These are phyloP conservation scores for Pristionchus arcanus DNA, from an alignment of 2,888 invertebrate genomes.

Conservation along the genomic window DNA sequence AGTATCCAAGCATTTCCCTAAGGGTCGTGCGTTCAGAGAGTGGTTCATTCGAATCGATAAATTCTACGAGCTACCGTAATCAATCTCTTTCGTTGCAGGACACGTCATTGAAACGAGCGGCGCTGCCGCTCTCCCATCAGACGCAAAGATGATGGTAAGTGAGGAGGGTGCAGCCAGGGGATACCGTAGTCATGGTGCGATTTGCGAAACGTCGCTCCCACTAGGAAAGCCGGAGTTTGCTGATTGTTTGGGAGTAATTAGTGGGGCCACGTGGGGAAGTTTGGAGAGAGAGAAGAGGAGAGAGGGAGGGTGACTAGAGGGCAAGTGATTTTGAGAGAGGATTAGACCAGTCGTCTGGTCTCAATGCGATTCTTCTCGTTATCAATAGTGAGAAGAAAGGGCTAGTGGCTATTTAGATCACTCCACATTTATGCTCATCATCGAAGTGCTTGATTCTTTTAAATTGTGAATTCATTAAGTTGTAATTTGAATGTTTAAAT, in stretches of 20 bases:
- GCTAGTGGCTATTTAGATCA: neutral
- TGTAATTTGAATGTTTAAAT: too few relatives aligned
- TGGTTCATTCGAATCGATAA: neutral
- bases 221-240: neutral
- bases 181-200: slow-evolving; percentile 26
- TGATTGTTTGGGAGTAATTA: slow-evolving; percentile 3
- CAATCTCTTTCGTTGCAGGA: slow-evolving; percentile 48
- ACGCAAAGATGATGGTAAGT: slow-evolving; percentile 52
- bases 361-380: neutral
- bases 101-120: slow-evolving; percentile 40
- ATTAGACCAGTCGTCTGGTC: slow-evolving; percentile 37
- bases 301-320: neutral
- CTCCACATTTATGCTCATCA: neutral
- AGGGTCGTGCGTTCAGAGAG: neutral
- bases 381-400: neutral
- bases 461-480: too few relatives aligned
- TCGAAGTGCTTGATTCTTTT: too few relatives aligned
- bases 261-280: neutral
- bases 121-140: slow-evolving; percentile 40
- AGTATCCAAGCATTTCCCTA: neutral
- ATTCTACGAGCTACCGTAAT: slow-evolving; percentile 32
- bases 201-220: neutral
- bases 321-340: slow-evolving; percentile 5
- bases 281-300: neutral
- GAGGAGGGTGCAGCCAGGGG: neutral